Evolutionary conservation across 2,797 vertebrate species (phyloP).

Genomic region (Pseudochirops corinnae): DNA sequence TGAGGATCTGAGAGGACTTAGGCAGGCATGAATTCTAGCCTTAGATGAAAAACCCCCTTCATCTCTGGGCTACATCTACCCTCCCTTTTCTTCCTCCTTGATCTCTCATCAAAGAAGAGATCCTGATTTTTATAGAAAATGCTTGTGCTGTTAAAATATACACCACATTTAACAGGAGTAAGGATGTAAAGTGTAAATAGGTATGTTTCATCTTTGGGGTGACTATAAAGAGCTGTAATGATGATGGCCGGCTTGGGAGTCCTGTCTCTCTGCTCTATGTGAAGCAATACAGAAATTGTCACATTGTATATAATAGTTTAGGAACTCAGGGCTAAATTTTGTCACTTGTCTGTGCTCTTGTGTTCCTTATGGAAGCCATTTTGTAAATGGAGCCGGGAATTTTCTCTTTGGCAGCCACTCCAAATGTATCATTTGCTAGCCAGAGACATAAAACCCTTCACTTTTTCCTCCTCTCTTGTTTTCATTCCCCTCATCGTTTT

Average conservation of each 20-base stretch:
- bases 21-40: neutral
- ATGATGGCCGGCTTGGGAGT: conserved; percentile 15
- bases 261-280: neutral
- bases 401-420: neutral
- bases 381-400: neutral
- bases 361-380: neutral
- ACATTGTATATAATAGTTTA: neutral
- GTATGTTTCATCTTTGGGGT: neutral
- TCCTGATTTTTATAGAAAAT: conserved; percentile 39
- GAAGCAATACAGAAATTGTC: neutral
- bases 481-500: neutral
- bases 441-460: neutral
- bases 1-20: neutral
- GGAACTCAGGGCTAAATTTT: neutral
- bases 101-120: conserved; percentile 47
- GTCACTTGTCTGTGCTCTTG: neutral
- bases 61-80: neutral
- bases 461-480: neutral
- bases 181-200: conserved; percentile 35
- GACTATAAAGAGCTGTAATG: neutral
- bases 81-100: neutral
- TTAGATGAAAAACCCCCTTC: neutral
- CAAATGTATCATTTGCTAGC: neutral
- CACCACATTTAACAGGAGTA: conserved; percentile 45
- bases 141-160: conserved; percentile 36